A percentile compares a stretch with the other conserved stretches of the same genome.
These are phyloP conservation scores for Cyprinodon variegatus DNA, from an alignment of 2,113 vertebrate genomes.

Conservation along the genomic window DNA sequence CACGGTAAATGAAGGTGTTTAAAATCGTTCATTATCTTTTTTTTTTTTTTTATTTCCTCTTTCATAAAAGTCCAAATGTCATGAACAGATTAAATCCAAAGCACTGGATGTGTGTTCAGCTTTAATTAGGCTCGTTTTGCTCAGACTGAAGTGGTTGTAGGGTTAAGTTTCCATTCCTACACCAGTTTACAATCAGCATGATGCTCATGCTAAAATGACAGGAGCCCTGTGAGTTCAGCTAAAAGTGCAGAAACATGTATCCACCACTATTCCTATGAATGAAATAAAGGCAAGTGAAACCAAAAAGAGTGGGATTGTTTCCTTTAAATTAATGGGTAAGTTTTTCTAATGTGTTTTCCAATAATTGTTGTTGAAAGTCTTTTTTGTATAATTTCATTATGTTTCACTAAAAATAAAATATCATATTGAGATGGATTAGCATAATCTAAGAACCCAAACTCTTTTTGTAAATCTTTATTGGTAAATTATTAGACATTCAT, in stretches of 20 bases:
- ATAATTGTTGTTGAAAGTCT: background rate
- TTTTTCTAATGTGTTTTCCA: background rate
- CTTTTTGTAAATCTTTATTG: background rate
- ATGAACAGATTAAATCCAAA: constrained; percentile 10
- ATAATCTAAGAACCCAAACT: background rate
- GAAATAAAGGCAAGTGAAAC: constrained; percentile 26
- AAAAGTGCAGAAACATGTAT: constrained; percentile 2
- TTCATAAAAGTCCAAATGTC: background rate
- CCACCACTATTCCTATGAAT: constrained; percentile 33
- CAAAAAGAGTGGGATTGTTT: background rate
- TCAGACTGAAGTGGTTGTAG: constrained; percentile 16
- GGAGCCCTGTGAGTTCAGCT: constrained; percentile 8
- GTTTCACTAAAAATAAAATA: background rate
- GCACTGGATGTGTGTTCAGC: constrained; percentile 22
- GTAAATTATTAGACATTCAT: background rate
- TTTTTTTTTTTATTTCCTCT: background rate
- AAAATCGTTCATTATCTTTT: background rate
- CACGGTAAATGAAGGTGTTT: background rate
- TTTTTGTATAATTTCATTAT: background rate
- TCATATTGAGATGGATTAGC: background rate
- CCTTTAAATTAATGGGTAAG: background rate
- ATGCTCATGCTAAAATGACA: constrained; percentile 22
- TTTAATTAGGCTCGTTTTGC: constrained; percentile 41
- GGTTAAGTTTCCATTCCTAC: constrained; percentile 8
- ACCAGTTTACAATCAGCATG: constrained; percentile 4